Evolutionary conservation across 2,113 vertebrate genomes (phyloP).

Genomic region (Prietella phreatophila): DNA sequence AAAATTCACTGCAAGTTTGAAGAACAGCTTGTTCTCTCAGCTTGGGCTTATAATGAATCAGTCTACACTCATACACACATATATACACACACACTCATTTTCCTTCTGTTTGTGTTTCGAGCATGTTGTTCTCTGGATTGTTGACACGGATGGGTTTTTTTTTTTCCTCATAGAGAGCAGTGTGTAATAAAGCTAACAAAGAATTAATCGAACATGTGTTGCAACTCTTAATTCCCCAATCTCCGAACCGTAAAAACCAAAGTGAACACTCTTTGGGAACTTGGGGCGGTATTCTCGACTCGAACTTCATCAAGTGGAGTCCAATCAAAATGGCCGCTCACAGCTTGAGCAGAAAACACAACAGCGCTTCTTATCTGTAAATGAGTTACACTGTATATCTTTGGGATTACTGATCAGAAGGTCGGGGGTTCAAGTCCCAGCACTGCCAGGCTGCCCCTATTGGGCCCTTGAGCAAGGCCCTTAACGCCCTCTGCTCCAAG

Average conservation of each 20-base stretch:
- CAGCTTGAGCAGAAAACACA: neutral
- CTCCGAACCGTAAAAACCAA: too few relatives aligned
- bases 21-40: conserved; percentile 30
- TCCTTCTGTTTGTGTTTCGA: conserved; percentile 32
- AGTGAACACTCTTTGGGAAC: too few relatives aligned
- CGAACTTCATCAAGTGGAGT: neutral
- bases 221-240: too few relatives aligned
- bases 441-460: too few relatives aligned
- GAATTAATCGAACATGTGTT: too few relatives aligned
- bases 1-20: neutral
- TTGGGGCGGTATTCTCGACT: too few relatives aligned
- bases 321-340: neutral
- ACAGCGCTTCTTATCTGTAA: too few relatives aligned
- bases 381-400: too few relatives aligned
- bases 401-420: too few relatives aligned
- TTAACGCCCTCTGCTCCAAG: too few relatives aligned
- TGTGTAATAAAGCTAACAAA: neutral
- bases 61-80: neutral
- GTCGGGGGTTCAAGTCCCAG: too few relatives aligned
- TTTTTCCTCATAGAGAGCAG: neutral
- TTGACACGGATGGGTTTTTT: neutral
- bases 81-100: conserved; percentile 10
- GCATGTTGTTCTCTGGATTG: conserved; percentile 14
- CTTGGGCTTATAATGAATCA: conserved; percentile 22
- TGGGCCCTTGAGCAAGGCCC: too few relatives aligned